Conservation (phyloP, 2,888 invertebrate species). For the Chalcis sispes region DNA sequence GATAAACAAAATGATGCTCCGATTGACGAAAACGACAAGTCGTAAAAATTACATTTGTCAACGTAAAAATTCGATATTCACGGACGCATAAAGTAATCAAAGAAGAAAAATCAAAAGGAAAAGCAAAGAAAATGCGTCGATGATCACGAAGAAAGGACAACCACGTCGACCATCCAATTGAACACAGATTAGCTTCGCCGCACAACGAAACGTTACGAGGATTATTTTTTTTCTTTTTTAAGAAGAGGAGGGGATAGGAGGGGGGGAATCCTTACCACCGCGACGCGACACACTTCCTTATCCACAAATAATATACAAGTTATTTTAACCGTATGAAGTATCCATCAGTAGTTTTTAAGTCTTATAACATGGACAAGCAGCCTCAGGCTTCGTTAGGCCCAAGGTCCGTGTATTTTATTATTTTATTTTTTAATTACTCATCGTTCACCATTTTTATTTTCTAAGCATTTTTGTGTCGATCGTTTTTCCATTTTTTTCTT, state of each 20-base stretch:
- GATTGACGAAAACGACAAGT: background rate
- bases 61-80: background rate
- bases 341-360: conserved; percentile 74
- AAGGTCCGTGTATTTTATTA: conserved; percentile 57
- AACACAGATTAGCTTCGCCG: conserved; percentile 64
- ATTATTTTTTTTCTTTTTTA: background rate
- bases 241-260: no score
- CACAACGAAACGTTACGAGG: conserved; percentile 65
- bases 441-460: no score
- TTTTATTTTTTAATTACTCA: conserved; percentile 12
- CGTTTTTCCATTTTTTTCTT: conserved; percentile 20
- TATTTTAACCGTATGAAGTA: conserved; percentile 70
- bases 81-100: background rate
- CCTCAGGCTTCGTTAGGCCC: conserved; percentile 68
- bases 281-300: conserved; percentile 62
- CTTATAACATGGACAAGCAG: conserved; percentile 76
- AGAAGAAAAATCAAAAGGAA: conserved; percentile 9
- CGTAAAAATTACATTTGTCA: background rate
- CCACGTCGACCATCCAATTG: conserved; percentile 66
- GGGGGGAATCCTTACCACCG: conserved; percentile 69
- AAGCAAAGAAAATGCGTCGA: conserved; percentile 19
- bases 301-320: conserved; percentile 73
- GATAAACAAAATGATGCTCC: no score
- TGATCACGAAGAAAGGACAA: conserved; percentile 23
- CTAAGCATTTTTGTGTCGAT: conserved; percentile 32